phyloP scores from a whole-genome alignment of 2,888 invertebrate genomes.

The Callyntrura guangdongensis region DNA sequence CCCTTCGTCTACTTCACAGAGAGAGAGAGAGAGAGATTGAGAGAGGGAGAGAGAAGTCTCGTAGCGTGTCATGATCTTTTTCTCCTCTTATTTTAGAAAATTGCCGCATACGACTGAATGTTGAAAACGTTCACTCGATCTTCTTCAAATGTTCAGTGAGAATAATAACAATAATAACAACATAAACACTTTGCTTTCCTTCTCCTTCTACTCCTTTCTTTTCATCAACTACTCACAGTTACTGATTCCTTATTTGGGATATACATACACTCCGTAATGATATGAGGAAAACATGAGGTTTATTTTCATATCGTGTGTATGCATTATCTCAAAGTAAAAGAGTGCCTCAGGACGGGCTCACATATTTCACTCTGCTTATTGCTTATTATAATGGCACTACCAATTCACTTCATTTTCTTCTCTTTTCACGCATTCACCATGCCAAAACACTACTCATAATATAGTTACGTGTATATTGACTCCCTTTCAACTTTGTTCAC shows the following conservation, averaged over 20 bases:
- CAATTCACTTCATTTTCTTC: slow-evolving; percentile 59
- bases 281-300: background rate
- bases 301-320: slow-evolving; percentile 2
- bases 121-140: background rate
- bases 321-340: slow-evolving; percentile 39
- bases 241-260: no score
- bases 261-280: no score
- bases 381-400: slow-evolving; percentile 64
- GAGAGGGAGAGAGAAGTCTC: background rate
- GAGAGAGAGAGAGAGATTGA: no score
- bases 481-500: no score
- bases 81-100: slow-evolving; percentile 50
- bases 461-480: background rate
- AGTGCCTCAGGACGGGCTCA: slow-evolving; percentile 61
- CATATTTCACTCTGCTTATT: slow-evolving; percentile 59
- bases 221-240: slow-evolving; percentile 42
- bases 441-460: background rate
- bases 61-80: background rate
- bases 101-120: background rate
- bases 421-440: background rate
- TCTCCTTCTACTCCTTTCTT: background rate
- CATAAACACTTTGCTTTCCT: slow-evolving; percentile 62
- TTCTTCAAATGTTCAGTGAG: background rate
- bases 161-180: slow-evolving; percentile 62
- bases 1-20: background rate